Conservation (phyloP, 2,888 invertebrate species). For the Charanyca ferruginea region DNA sequence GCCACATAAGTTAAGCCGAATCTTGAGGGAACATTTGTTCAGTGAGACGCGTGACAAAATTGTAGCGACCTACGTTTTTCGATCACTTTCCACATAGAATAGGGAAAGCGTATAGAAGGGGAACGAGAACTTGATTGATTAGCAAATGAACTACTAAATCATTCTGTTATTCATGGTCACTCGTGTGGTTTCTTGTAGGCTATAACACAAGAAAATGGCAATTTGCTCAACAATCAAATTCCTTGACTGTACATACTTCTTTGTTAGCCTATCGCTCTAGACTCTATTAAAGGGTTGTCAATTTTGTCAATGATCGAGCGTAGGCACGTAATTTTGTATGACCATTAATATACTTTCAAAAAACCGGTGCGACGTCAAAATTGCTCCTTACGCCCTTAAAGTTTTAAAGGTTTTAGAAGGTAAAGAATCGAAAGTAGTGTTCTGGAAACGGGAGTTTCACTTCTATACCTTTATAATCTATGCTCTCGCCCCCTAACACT, state of each 20-base stretch:
- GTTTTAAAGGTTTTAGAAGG: too few relatives aligned
- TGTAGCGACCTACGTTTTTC: constrained; percentile 85
- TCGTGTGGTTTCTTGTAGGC: too few relatives aligned
- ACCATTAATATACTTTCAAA: too few relatives aligned
- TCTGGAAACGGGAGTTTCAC: background rate
- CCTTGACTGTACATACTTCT: too few relatives aligned
- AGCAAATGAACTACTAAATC: background rate
- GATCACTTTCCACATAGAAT: constrained; percentile 75
- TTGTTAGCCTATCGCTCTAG: background rate
- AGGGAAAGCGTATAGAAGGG: background rate
- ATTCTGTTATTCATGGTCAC: background rate
- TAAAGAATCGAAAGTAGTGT: too few relatives aligned
- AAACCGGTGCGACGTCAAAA: too few relatives aligned
- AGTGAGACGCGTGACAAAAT: constrained; percentile 89
- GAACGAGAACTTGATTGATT: background rate
- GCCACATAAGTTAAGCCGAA: constrained; percentile 86
- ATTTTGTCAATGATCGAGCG: background rate
- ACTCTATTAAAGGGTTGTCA: background rate
- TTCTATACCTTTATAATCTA: constrained; percentile 19
- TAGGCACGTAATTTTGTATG: too few relatives aligned
- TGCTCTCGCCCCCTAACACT: constrained; percentile 83
- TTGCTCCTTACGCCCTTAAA: too few relatives aligned
- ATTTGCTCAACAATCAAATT: too few relatives aligned
- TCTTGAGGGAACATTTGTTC: constrained; percentile 89
- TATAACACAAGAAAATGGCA: background rate